Evolutionary conservation across 2,113 vertebrate genomes (phyloP).

Genomic region (Cryptoleucopteryx plumbea): DNA sequence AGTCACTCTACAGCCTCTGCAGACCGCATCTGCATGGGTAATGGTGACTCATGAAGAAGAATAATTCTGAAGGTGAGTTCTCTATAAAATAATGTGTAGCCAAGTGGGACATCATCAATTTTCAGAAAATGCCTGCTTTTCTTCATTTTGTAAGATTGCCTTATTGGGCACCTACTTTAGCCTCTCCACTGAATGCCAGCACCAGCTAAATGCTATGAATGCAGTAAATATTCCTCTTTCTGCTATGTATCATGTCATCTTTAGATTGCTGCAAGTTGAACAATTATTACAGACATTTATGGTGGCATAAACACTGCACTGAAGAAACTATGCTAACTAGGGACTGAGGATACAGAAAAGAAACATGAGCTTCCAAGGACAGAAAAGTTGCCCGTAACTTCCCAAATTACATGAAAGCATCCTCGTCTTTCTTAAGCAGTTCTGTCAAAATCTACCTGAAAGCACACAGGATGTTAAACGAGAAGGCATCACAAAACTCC

Average conservation of each 20-base stretch:
- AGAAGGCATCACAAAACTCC: background rate
- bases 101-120: background rate
- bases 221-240: background rate
- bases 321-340: background rate
- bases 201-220: background rate
- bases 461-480: background rate
- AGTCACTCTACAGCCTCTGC: background rate
- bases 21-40: background rate
- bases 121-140: background rate
- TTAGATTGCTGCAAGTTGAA: background rate
- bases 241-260: background rate
- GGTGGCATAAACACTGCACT: background rate
- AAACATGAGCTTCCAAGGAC: background rate
- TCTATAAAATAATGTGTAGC: background rate
- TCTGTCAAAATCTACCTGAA: background rate
- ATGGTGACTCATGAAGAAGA: background rate
- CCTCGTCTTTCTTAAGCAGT: background rate
- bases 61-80: background rate
- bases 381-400: background rate
- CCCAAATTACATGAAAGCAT: background rate
- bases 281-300: background rate
- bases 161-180: background rate
- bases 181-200: background rate
- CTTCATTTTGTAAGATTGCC: background rate
- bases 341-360: background rate